Evolutionary conservation across 2,113 vertebrate species (phyloP).

Genomic region (Tylochromis polylepis): DNA sequence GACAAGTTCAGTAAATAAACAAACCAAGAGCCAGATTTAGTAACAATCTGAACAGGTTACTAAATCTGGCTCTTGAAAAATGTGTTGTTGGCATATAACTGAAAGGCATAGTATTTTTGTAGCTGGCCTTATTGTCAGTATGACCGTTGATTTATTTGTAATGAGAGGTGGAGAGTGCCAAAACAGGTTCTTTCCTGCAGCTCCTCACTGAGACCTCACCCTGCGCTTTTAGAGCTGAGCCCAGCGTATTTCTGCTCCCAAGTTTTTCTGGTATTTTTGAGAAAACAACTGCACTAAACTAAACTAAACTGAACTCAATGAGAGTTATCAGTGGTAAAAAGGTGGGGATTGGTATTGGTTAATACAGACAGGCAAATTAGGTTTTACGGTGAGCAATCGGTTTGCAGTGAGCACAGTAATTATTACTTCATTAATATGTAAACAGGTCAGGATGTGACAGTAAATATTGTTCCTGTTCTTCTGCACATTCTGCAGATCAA

Average conservation of each 20-base stretch:
- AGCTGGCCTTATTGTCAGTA: neutral
- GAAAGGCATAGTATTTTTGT: neutral
- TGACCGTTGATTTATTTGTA: neutral
- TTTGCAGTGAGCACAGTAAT: neutral
- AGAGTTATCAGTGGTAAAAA: rapidly evolving
- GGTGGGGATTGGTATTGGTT: neutral
- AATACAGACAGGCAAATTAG: neutral
- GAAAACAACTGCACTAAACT: neutral
- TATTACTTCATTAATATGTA: neutral
- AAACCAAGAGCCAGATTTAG: neutral
- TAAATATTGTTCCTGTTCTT: neutral
- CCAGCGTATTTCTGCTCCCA: neutral
- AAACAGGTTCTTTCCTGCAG: neutral
- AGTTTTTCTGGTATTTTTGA: neutral
- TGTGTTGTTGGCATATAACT: neutral
- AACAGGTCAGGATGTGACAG: rapidly evolving
- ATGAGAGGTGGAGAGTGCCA: neutral
- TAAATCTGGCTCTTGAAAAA: neutral
- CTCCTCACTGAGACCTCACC: neutral
- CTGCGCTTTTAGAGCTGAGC: too few species aligned
- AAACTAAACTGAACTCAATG: neutral
- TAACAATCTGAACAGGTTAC: neutral
- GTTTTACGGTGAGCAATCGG: rapidly evolving
- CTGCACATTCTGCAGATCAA: neutral
- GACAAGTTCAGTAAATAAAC: neutral